Evolutionary conservation across 2,888 invertebrate genomes (phyloP), one percentile per base, ranked within the genome.

Genomic region (Zygothrica quintamaculata): DNA sequence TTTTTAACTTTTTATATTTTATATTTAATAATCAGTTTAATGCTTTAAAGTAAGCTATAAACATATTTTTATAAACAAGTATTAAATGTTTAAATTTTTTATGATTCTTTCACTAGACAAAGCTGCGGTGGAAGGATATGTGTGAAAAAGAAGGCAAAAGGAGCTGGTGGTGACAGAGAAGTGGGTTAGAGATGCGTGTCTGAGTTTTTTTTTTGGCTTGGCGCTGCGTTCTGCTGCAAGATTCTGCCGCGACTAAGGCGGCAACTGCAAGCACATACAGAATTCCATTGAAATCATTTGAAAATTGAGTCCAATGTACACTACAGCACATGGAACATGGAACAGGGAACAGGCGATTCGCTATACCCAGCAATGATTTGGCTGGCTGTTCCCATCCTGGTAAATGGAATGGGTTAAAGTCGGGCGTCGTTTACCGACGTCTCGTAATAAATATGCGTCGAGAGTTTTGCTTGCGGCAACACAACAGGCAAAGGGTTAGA

Each of bases 221-320:
- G 57, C 65, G 69, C 60, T 58, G 72, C 46, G 47, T 44, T 64
- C 33, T 40, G 62, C 48, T 55, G 48, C n/a, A n/a, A n/a, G n/a
- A 58, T 52, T 42, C 42, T 26, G 34, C 37, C 39, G 33, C 18
- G 31, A 46, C 44, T n/a, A 8, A 3, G 36, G 1, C 25, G 37
- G 12, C 29, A 40, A 50, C 56, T 44, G 57, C 57, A 62, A 58
- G 52, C 72, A 60, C 53, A 67, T 66, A 53, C 60, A 71, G 81
- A 84, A 78, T 79, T 80, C 80, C 80, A 84, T 76, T 80, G 84
- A 80, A 80, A 84, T 80, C 77, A 66, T 84, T 80, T 80, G 84
- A 84, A 80, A 84, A 81, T 71, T 78, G 81, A 80, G 74, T 74
- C 59, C 43, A 57, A 56, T 59, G 66, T 40, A 71, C 50, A 39